Conservation (phyloP, 2,797 vertebrate species). For the Alectoris magna region DNA sequence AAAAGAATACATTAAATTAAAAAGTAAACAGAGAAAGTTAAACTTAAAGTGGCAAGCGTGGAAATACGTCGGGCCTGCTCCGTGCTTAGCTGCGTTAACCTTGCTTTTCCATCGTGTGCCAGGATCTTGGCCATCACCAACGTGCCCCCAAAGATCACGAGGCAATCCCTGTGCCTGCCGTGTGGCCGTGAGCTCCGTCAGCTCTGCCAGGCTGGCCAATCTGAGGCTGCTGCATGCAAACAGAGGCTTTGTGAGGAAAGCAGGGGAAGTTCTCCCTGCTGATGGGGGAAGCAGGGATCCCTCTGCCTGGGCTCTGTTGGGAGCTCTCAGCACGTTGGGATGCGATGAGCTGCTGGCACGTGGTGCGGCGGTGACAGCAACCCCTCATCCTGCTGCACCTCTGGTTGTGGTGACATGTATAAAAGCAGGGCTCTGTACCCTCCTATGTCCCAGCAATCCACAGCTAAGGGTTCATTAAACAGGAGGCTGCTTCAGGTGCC, state of each 20-base stretch:
- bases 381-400: not conserved
- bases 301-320: not conserved
- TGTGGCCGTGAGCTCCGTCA: not conserved
- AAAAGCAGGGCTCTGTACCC: accelerated
- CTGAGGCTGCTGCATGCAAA: accelerated
- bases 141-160: not conserved
- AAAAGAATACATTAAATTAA: conserved; percentile 73
- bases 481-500: not conserved
- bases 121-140: not conserved
- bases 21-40: conserved; percentile 62
- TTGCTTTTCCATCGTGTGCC: accelerated
- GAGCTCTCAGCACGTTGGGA: accelerated
- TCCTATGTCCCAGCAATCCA: not conserved
- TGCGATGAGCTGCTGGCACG: not conserved
- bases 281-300: not conserved
- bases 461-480: not conserved
- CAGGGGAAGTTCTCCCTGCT: accelerated
- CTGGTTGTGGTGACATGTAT: accelerated
- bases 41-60: conserved; percentile 40
- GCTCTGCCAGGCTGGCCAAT: not conserved
- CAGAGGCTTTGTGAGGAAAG: not conserved
- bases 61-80: conserved; percentile 15
- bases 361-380: accelerated
- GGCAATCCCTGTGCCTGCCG: not conserved
- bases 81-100: not conserved